Evolutionary conservation across 2,888 invertebrate genomes (phyloP).

Genomic region (Meandrusa payeni): DNA sequence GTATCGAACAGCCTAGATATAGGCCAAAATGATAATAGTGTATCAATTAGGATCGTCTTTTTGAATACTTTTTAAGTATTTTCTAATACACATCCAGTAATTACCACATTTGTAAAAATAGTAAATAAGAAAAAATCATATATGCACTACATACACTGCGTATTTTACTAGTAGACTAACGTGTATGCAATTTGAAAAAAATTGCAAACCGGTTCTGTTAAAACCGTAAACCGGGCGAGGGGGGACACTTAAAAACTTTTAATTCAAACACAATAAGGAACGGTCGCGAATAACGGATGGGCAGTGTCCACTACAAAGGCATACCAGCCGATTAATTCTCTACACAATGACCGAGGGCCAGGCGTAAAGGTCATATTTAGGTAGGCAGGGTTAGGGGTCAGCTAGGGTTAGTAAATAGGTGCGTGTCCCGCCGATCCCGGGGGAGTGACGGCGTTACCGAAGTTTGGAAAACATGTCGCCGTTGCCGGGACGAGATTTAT

Average conservation of each 20-base stretch:
- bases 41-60: too few relatives aligned
- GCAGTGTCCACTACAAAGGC: constrained; percentile 65
- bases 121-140: too few relatives aligned
- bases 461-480: constrained; percentile 70
- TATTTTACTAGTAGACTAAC: background rate
- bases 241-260: constrained; percentile 68
- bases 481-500: constrained; percentile 59
- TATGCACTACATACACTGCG: too few relatives aligned
- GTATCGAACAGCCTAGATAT: too few relatives aligned
- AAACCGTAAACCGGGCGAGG: constrained; percentile 49
- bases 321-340: constrained; percentile 74
- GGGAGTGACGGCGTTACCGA: constrained; percentile 66
- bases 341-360: constrained; percentile 68
- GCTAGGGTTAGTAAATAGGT: constrained; percentile 72
- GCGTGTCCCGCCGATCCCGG: constrained; percentile 43
- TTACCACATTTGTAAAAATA: too few relatives aligned
- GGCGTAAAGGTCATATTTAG: constrained; percentile 77
- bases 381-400: constrained; percentile 74
- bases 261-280: constrained; percentile 67
- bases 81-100: too few relatives aligned
- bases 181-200: constrained; percentile 30
- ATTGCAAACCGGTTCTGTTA: constrained; percentile 43
- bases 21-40: too few relatives aligned
- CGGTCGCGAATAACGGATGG: constrained; percentile 51
- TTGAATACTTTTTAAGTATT: too few relatives aligned